A percentile compares a stretch with the other conserved stretches of the same genome.
phyloP scores from a whole-genome alignment of 2,888 invertebrate species.

The Pyrrhosoma nymphula region DNA sequence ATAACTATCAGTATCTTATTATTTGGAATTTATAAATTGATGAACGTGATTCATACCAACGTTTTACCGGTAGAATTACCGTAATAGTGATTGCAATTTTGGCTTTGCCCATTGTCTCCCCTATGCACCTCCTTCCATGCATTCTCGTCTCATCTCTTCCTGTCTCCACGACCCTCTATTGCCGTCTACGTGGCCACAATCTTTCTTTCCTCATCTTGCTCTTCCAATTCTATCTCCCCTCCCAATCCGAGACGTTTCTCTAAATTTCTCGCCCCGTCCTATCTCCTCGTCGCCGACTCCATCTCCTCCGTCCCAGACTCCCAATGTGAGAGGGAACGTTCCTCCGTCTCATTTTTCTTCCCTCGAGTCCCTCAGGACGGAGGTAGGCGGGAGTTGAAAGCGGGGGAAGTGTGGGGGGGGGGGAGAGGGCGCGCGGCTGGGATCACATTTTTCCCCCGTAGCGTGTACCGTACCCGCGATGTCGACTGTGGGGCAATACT shows the following conservation, averaged over 20 bases:
- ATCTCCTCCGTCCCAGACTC: not conserved
- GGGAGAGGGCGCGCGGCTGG: too few species aligned
- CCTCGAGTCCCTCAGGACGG: not conserved
- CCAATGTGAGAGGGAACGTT: not conserved
- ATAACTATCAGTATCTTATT: too few species aligned
- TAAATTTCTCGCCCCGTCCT: too few species aligned
- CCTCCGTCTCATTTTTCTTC: slow-evolving; percentile 2
- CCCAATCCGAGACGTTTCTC: not conserved
- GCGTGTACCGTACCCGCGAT: not conserved
- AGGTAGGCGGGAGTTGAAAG: not conserved
- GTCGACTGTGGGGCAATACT: not conserved
- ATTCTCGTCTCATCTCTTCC: not conserved
- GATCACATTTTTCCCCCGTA: too few species aligned
- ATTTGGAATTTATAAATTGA: too few species aligned
- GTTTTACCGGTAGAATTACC: too few species aligned
- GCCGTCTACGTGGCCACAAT: too few species aligned
- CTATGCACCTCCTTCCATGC: not conserved
- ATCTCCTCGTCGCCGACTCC: not conserved
- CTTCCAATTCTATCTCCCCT: too few species aligned
- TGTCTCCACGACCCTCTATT: too few species aligned
- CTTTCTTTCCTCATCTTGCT: too few species aligned
- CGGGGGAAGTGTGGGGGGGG: not conserved
- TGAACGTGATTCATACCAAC: too few species aligned
- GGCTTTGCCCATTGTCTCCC: not conserved
- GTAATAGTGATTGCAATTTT: too few species aligned